Base-by-base conservation (phyloP, 2,113 vertebrate genomes). In the Phocoena sinus region DNA sequence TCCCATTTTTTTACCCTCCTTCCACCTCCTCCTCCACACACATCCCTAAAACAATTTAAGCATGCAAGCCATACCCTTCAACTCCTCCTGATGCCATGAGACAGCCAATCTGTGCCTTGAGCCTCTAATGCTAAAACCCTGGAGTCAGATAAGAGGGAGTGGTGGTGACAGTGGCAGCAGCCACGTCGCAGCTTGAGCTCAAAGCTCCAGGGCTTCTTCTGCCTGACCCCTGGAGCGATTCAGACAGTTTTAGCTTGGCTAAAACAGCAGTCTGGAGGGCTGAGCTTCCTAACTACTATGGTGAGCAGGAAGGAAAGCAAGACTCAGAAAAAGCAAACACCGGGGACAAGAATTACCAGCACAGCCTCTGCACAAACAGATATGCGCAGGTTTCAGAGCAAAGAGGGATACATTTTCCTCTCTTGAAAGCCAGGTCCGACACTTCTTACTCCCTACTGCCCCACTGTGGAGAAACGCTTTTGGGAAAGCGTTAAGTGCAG, bases 401-500 rank as follows among this genome's bases (percentile, higher is more conserved):
- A 8, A 28, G 79, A 70, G 11, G 28, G 38, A 20, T 6, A 53
- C 63, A 44, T 73, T 83, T 89, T 56, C 60, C 65, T 76, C 44
- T 77, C 67, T 44, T 9, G 14, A 53, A 93, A 65, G 56, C 73
- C 36, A 8, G 31, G 18, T 44, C 73, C 73, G 15, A 41, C 44
- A 67, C 79, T 86, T 47, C 60, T 91, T 82, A 65, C 96, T 97
- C 96, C 85, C 73, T 97, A 94, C 97, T 92, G 97, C 96, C 96
- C 96, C 97, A 36, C 85, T 86, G 97, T 98, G 96, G 97, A 96
- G 89, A 95, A 94, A 91, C 2, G 50, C 89, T 92, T 53, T 44
- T 25, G 81, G 41, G 85, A 84, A 77, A 84, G 53, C 3, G 50
- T 11, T 74, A 71, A 9, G 44, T 5, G 26, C 60, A 44, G 38